Percentiles rank a stretch among this genome's conserved stretches.
Conservation (phyloP, 2,888 invertebrate species). For the Macrophya alboannulata region DNA sequence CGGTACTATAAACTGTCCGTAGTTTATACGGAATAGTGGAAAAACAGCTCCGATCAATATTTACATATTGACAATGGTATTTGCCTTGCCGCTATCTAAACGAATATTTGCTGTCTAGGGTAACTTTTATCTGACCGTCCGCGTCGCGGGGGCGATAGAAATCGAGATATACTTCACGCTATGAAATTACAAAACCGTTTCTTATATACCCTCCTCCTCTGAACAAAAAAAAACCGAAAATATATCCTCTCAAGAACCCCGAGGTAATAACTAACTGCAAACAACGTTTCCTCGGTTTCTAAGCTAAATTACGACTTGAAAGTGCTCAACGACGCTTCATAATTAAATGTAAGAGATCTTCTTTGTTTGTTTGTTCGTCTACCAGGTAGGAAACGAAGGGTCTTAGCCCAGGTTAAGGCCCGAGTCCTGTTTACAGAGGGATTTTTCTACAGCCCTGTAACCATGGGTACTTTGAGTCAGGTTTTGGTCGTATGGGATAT, state of each 20-base stretch:
- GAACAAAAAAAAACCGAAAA: background rate
- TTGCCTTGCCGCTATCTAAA: conserved; percentile 43
- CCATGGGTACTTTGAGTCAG: conserved; percentile 26
- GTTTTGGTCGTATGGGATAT: background rate
- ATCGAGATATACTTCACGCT: background rate
- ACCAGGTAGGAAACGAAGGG: conserved; percentile 27
- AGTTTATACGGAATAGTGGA: background rate
- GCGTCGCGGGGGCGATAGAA: background rate
- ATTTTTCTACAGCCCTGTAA: background rate
- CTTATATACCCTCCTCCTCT: background rate
- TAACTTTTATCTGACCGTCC: conserved; percentile 32
- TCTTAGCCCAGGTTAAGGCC: background rate
- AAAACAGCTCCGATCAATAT: conserved; percentile 39
- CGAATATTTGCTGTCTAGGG: conserved; percentile 39
- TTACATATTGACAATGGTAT: conserved; percentile 38
- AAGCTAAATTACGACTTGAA: background rate
- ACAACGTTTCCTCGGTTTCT: background rate
- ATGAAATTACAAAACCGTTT: background rate
- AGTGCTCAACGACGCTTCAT: background rate
- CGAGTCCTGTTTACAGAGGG: conserved; percentile 18
- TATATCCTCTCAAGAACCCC: background rate
- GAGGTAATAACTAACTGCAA: background rate
- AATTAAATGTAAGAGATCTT: conserved; percentile 34
- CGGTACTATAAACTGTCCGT: conserved; percentile 3
- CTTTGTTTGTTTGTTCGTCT: conserved; percentile 17